phyloP scores from a whole-genome alignment of 2,113 vertebrate genomes.

The Pomatorhinus ruficollis region DNA sequence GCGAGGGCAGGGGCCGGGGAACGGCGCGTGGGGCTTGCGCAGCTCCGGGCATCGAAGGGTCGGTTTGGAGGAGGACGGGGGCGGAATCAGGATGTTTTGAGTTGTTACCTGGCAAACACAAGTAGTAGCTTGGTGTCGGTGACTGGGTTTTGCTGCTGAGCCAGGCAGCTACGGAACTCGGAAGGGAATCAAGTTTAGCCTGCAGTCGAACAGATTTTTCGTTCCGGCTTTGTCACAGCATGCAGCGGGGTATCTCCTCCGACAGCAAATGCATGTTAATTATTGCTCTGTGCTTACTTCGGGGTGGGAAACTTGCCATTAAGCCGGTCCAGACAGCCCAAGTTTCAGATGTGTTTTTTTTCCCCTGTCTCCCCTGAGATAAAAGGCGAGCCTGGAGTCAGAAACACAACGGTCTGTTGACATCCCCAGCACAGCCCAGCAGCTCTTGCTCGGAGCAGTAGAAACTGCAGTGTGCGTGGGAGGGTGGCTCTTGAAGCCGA shows the following conservation, averaged over 20 bases:
- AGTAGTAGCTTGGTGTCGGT: not conserved
- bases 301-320: conserved; percentile 68
- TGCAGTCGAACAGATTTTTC: conserved; percentile 65
- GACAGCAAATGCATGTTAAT: conserved; percentile 65
- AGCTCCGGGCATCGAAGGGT: not conserved
- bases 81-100: not conserved
- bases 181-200: conserved; percentile 58
- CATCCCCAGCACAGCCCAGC: conserved; percentile 61
- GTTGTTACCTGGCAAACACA: conserved; percentile 45
- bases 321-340: conserved; percentile 62
- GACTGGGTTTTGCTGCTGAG: conserved; percentile 42
- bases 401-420: conserved; percentile 61
- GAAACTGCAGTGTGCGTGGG: conserved; percentile 71
- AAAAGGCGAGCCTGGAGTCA: conserved; percentile 69
- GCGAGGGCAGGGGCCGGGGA: not conserved
- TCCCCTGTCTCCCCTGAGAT: conserved; percentile 34
- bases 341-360: not conserved
- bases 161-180: conserved; percentile 39
- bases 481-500: conserved; percentile 68
- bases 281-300: conserved; percentile 70
- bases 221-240: conserved; percentile 69
- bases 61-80: not conserved
- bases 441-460: conserved; percentile 65
- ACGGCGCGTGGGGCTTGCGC: not conserved
- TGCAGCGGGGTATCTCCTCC: conserved; percentile 53